Percentiles rank a stretch among this genome's conserved stretches.
Evolutionary conservation across 53 echinoderm and acorn worm genomes (phyloP).

Genomic region (Antedon mediterranea): DNA sequence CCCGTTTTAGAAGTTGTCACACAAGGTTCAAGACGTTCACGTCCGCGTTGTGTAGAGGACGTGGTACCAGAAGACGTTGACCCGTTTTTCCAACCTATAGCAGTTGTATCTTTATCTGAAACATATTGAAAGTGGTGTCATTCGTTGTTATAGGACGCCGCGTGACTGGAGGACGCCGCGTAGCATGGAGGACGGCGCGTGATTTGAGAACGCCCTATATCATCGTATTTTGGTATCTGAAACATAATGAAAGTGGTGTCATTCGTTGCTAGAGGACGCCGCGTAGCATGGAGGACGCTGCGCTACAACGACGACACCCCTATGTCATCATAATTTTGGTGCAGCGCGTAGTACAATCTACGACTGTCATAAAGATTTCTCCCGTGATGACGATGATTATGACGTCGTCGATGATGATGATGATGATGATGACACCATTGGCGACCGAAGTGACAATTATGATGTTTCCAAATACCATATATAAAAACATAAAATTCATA

Average conservation of each 20-base stretch:
- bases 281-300: neutral
- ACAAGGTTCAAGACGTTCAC: neutral
- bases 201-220: conserved; percentile 6
- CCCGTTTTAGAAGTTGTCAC: neutral
- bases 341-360: no score
- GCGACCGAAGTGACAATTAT: no score
- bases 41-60: neutral
- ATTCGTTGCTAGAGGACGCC: neutral
- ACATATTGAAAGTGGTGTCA: neutral
- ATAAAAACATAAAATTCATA: neutral
- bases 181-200: neutral
- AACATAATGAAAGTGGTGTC: neutral
- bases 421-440: no score
- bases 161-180: neutral
- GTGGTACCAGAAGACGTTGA: neutral
- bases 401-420: no score
- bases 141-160: neutral
- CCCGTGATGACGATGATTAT: no score
- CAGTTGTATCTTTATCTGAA: conserved; percentile 26
- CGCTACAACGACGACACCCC: conserved; percentile 13
- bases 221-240: no score
- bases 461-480: no score
- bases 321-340: conserved; percentile 13
- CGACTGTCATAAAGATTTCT: no score
- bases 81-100: conserved; percentile 14